phyloP scores from a whole-genome alignment of 2,797 vertebrate genomes.

The Tokudaia tokunoshimensis region DNA sequence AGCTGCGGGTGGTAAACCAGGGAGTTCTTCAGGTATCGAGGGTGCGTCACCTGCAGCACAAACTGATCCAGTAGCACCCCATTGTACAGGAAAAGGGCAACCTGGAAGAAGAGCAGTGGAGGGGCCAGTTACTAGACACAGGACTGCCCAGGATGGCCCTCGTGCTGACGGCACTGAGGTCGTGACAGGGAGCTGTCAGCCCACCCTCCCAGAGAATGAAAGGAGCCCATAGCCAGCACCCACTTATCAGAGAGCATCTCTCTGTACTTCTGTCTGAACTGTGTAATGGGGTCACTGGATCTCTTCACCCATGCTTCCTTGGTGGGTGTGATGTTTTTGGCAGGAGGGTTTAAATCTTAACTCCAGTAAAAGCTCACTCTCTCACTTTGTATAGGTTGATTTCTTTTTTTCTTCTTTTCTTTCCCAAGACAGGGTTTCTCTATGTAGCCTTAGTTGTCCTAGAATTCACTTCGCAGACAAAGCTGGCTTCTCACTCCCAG shows the following conservation, averaged over 20 bases:
- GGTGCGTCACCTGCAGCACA: slow-evolving; percentile 96
- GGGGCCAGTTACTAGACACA: neutral
- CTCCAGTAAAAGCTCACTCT: neutral
- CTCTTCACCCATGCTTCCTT: neutral
- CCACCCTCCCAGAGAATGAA: neutral
- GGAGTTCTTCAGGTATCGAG: slow-evolving; percentile 94
- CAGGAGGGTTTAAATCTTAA: neutral
- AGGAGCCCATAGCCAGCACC: neutral
- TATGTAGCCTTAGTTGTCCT: no score
- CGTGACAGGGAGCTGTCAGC: neutral
- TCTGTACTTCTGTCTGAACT: neutral
- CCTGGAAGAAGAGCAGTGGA: slow-evolving; percentile 85
- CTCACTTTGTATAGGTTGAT: neutral
- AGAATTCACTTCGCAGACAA: no score
- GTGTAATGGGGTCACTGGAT: neutral
- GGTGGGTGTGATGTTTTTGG: neutral
- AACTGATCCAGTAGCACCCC: slow-evolving; percentile 94
- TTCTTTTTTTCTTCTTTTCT: neutral
- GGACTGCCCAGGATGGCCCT: neutral
- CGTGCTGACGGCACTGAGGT: neutral
- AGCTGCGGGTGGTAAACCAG: slow-evolving; percentile 97
- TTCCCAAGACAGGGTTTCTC: no score
- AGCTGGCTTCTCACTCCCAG: no score
- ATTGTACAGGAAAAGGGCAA: slow-evolving; percentile 97
- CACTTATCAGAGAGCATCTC: neutral